phyloP scores from a whole-genome alignment of 2,113 vertebrate genomes.

The Sorex araneus region DNA sequence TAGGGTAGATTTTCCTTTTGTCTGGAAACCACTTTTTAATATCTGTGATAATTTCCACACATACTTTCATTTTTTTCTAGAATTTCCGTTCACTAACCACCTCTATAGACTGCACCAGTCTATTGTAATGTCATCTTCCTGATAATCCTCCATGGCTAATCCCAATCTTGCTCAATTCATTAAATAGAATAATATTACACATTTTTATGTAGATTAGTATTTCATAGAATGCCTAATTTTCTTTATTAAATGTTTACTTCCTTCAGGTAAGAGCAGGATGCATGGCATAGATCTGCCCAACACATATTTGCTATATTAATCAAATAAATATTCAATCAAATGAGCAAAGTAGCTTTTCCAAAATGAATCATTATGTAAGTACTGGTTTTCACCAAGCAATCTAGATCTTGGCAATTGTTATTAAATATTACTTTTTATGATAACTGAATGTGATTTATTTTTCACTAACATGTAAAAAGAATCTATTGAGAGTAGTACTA shows the following conservation, averaged over 20 bases:
- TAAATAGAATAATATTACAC: background rate
- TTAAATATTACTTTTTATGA: background rate
- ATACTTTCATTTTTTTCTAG: background rate
- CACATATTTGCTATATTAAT: background rate
- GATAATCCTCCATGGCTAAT: background rate
- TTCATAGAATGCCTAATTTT: background rate
- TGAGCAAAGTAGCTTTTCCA: background rate
- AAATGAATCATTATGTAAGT: background rate
- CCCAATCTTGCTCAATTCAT: background rate
- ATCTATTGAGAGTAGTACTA: background rate
- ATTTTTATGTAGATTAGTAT: background rate
- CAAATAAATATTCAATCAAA: background rate
- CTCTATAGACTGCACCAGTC: background rate
- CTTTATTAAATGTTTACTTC: background rate
- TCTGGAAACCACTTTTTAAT: background rate
- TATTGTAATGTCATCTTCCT: background rate
- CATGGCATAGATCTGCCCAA: background rate
- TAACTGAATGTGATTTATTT: slow-evolving; percentile 4
- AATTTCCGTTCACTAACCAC: background rate
- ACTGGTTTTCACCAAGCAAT: background rate
- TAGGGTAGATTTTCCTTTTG: background rate
- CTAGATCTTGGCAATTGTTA: background rate
- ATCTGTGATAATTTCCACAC: background rate
- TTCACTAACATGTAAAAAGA: background rate
- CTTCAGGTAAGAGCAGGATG: background rate